phyloP scores from a whole-genome alignment of 2,797 vertebrate species.

The Pteronotus mesoamericanus region DNA sequence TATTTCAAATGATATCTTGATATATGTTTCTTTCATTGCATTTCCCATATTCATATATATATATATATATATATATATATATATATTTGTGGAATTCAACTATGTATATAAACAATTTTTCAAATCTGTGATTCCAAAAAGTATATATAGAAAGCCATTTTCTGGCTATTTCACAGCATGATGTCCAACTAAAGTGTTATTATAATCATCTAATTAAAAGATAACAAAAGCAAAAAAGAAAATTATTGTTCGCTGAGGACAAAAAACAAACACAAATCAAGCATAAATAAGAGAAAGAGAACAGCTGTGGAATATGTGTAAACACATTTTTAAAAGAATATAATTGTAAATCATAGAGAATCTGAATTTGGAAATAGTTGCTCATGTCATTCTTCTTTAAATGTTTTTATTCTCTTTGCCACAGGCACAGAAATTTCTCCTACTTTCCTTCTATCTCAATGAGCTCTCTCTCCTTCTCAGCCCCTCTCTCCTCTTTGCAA shows the following conservation, averaged over 20 bases:
- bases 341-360: not conserved
- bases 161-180: not conserved
- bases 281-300: not conserved
- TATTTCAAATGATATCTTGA: constrained; percentile 31
- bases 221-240: constrained; percentile 37
- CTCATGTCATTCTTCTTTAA: not conserved
- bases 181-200: constrained; percentile 4
- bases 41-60: not conserved
- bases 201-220: constrained; percentile 59
- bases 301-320: not conserved
- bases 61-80: not conserved
- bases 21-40: not conserved
- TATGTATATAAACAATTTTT: constrained; percentile 55
- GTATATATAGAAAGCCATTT: not conserved
- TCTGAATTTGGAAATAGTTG: not conserved
- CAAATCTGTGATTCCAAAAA: not conserved
- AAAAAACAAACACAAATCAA: not conserved
- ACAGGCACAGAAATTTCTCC: not conserved
- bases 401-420: not conserved
- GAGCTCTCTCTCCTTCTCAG: not conserved
- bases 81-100: constrained; percentile 30
- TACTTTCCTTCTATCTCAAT: not conserved
- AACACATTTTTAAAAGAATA: not conserved
- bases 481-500: not conserved
- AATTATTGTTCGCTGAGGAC: not conserved